Percentiles rank a stretch among this genome's conserved stretches.
phyloP scores from a whole-genome alignment of 2,888 invertebrate species.

The Augiades crinisus region DNA sequence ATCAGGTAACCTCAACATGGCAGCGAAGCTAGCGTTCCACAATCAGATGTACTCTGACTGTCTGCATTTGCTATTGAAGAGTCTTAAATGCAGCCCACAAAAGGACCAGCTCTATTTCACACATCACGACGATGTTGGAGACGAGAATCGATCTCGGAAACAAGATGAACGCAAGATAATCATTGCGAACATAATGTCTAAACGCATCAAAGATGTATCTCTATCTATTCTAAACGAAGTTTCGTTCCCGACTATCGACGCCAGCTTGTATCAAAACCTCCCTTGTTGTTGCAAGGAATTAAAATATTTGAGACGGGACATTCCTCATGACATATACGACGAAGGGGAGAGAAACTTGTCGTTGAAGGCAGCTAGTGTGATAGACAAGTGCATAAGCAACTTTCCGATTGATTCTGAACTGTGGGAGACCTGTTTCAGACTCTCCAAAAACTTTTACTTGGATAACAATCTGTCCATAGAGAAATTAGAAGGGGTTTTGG shows the following conservation, averaged over 20 bases:
- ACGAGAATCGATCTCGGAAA: constrained; percentile 37
- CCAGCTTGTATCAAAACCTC: constrained; percentile 45
- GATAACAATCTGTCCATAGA: constrained; percentile 64
- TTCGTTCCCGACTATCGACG: constrained; percentile 52
- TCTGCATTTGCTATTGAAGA: constrained; percentile 52
- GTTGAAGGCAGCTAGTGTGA: constrained; percentile 53
- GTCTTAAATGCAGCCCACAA: constrained; percentile 45
- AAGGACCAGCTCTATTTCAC: constrained; percentile 48
- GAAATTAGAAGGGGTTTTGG: constrained; percentile 77
- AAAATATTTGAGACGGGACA: constrained; percentile 45
- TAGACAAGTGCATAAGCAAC: constrained; percentile 64
- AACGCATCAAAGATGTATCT: constrained; percentile 67
- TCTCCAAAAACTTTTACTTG: constrained; percentile 63
- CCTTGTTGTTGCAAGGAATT: constrained; percentile 67
- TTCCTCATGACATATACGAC: constrained; percentile 31
- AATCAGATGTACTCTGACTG: constrained; percentile 59
- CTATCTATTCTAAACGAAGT: constrained; percentile 64
- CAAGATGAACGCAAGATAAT: constrained; percentile 55
- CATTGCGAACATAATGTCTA: constrained; percentile 59
- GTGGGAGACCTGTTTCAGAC: constrained; percentile 68
- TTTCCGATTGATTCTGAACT: constrained; percentile 62
- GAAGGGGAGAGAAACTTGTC: constrained; percentile 47
- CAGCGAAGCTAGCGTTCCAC: constrained; percentile 67
- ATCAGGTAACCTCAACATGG: constrained; percentile 57
- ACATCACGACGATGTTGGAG: constrained; percentile 45